These are phyloP conservation scores for Erpornis zantholeuca DNA, from an alignment of 2,113 vertebrate species.

Conservation along the genomic window DNA sequence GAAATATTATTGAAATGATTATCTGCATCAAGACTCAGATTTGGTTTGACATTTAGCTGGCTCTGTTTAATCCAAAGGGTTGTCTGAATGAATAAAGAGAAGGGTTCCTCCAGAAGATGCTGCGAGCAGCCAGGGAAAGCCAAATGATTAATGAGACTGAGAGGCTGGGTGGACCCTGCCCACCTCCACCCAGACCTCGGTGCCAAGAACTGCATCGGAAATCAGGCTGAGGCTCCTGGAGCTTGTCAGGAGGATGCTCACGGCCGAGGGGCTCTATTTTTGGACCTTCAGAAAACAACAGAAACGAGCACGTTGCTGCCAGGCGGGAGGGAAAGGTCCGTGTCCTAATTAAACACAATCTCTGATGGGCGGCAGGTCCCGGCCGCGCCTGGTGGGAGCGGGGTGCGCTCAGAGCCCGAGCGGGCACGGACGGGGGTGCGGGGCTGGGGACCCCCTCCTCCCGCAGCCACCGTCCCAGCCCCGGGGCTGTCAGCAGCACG, in stretches of 20 bases:
- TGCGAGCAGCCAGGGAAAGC: conserved; percentile 81
- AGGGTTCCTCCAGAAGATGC: conserved; percentile 95
- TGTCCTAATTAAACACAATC: neutral
- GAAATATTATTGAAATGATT: conserved; percentile 99
- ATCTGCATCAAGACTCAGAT: conserved; percentile 99
- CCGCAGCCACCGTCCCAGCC: accelerated
- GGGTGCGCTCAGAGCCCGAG: accelerated
- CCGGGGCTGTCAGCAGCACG: accelerated
- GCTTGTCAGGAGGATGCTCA: conserved; percentile 72
- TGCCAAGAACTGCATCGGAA: conserved; percentile 91
- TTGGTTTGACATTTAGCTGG: conserved; percentile 99
- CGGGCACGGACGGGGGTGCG: accelerated
- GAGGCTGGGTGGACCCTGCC: conserved; percentile 93
- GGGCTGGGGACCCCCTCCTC: neutral
- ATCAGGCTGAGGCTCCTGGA: conserved; percentile 76
- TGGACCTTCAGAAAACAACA: conserved; percentile 60
- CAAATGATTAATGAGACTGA: conserved; percentile 99
- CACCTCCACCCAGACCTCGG: conserved; percentile 95
- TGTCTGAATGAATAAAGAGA: conserved; percentile 98
- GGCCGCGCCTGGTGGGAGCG: neutral
- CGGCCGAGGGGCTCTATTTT: conserved; percentile 12
- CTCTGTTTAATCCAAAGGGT: conserved; percentile 99
- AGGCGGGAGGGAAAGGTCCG: neutral
- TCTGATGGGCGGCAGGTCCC: neutral
- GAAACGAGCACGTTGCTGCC: neutral